Base-by-base conservation (phyloP, 2,888 invertebrate species). In the Clanis bilineata region DNA sequence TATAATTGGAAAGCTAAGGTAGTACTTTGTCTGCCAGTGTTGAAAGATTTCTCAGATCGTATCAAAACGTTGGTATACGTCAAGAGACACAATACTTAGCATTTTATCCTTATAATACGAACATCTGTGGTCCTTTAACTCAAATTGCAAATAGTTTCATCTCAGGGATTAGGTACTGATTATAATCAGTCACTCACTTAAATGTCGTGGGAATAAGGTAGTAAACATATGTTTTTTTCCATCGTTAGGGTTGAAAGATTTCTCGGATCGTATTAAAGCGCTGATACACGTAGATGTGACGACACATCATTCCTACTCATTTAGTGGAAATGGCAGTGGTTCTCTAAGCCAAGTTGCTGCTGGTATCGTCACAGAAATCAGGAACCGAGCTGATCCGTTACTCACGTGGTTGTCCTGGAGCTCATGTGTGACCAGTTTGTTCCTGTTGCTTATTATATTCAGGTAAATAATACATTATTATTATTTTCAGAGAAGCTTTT, bases 361-460 rank as follows among this genome's bases (percentile, higher is more conserved):
- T 1, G 94, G 93, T 21, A 94, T 95, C 41, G 89, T 94, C 1
- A 93, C 92, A 0, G 95, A 95, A 77, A 93, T 95, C 62, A 90
- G 93, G 67, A 86, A 93, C 57, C 88, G 93, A 65, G 94, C 94
- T 36, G 92, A 93, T 65, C 92, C 89, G 0, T 74, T 96, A 18
- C 80, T 94, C 0, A 90, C 93, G 0, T 86, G 95, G 79, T 91
- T 95, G 44, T 93, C 94, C 66, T 94, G 94, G 92, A 93, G 95
- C 76, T 94, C 94, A 9, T 93, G 94, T 59, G 88, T 94, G 0
- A 93, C 95, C 0, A 94, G 94, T 64, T 77, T 95, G 56, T 95
- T 95, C 66, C 82, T 95, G 45, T 73, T 95, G 56, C 92, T 95
- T 56, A 93, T 95, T 70, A 82, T 95, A 58, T 88, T 95, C 62